Conservation (phyloP, 1,140 invertebrate genomes). For the Pseudomyrmex gracilis region DNA sequence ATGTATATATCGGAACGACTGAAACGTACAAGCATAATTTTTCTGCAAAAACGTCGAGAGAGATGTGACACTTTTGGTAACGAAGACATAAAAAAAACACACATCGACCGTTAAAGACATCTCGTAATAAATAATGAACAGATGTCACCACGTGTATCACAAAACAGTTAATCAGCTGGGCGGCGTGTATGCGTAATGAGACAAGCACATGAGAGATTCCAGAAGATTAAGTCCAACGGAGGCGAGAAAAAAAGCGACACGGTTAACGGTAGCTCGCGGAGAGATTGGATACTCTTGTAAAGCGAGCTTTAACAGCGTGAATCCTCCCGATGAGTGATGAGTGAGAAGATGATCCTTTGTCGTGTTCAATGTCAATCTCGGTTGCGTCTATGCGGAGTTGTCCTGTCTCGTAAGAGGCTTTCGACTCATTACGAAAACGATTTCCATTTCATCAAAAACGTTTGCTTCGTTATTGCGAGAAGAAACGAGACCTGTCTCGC, state of each 20-base stretch:
- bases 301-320: slow-evolving; percentile 37
- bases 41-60: not conserved
- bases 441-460: not conserved
- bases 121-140: not conserved
- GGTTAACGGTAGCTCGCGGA: slow-evolving; percentile 61
- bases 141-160: not conserved
- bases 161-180: slow-evolving; percentile 2
- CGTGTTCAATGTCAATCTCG: not conserved
- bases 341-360: not conserved
- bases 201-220: not conserved
- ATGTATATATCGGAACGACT: not conserved
- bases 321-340: slow-evolving; percentile 21
- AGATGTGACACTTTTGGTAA: not conserved
- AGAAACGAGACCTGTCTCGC: slow-evolving; percentile 12
- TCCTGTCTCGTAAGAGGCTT: slow-evolving; percentile 18
- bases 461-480: slow-evolving; percentile 25
- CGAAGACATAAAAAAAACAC: not conserved
- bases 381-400: not conserved
- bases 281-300: slow-evolving; percentile 36
- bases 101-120: not conserved
- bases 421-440: slow-evolving; percentile 12
- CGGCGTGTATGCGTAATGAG: not conserved
- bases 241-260: slow-evolving; percentile 50
- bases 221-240: not conserved
- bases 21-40: not conserved